Evolutionary conservation across 2,113 vertebrate genomes (phyloP), one percentile per base, ranked within the genome.

Genomic region (Pollachius pollachius): DNA sequence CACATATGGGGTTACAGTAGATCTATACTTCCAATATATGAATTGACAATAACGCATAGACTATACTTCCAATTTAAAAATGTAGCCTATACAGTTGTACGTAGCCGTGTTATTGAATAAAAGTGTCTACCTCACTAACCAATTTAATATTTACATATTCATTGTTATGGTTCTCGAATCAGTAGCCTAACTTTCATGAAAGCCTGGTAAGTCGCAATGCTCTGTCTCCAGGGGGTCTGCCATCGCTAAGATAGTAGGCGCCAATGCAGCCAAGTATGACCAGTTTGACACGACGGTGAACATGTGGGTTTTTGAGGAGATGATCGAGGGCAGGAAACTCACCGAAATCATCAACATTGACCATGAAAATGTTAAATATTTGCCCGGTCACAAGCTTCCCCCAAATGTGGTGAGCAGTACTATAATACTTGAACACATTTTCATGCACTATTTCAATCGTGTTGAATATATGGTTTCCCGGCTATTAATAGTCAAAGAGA

Each of bases 261-360:
- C 80, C 81, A 99, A 98, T 15, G 90, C 94, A 1, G 95, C 90
- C 3, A 89, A 89, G 80, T 88, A 94, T 77, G 84, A 92, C 84
- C 76, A 21, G 69, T 99, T 99, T 64, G 93, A 97, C 78, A 91
- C 62, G 1, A 89, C 79, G 0, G 96, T 99, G 78, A 94, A 85
- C 78, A 99, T 99, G 96, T 99, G 97, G 97, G 96, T 99, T 84
- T 96, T 98, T 69, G 94, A 99, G 84, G 97, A 99, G 89, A 93
- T 88, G 58, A 81, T 97, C 48, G 88, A 81, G 0, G 94, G 93
- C 21, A 93, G 91, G 59, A 95, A 94, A 37, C 95, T 99, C 80
- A 95, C 95, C 0, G 97, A 99, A 69, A 96, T 99, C 90, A 98
- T 99, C 90, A 99, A 99, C 89, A 93, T 88, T 0, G 93, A 99